A percentile compares a stretch with the other conserved stretches of the same genome.
Evolutionary conservation across 2,888 invertebrate species (phyloP).

Genomic region (Plagodis dolabraria): DNA sequence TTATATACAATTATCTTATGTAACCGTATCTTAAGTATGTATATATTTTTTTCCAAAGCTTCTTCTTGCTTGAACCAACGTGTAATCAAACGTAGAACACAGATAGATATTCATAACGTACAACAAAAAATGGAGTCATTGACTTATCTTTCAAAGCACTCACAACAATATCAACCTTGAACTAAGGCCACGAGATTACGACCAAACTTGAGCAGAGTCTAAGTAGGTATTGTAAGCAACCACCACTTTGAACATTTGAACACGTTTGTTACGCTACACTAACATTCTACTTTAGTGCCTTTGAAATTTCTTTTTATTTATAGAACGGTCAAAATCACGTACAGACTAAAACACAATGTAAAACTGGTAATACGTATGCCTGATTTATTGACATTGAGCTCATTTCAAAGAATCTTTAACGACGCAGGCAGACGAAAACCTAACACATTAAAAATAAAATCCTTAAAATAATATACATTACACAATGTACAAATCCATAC

Average conservation of each 20-base stretch:
- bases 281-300: constrained; percentile 25
- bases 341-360: constrained; percentile 30
- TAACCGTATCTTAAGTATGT: too few species aligned
- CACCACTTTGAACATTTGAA: constrained; percentile 9
- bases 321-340: constrained; percentile 30
- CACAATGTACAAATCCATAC: too few species aligned
- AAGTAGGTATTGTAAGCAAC: constrained; percentile 21
- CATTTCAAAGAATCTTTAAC: constrained; percentile 35
- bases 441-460: too few species aligned
- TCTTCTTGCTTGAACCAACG: background rate
- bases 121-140: constrained; percentile 37
- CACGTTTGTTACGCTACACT: constrained; percentile 21
- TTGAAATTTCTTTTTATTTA: constrained; percentile 30
- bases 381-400: constrained; percentile 35
- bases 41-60: too few species aligned
- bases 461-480: too few species aligned
- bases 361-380: constrained; percentile 30
- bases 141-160: constrained; percentile 31
- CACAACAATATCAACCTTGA: constrained; percentile 42
- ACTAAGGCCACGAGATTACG: constrained; percentile 37
- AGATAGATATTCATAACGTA: background rate
- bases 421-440: background rate
- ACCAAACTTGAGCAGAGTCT: constrained; percentile 7
- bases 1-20: too few species aligned
- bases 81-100: background rate